These are phyloP conservation scores for Zaprionus obscuricornis DNA, from an alignment of 2,888 invertebrate genomes.

Conservation along the genomic window DNA sequence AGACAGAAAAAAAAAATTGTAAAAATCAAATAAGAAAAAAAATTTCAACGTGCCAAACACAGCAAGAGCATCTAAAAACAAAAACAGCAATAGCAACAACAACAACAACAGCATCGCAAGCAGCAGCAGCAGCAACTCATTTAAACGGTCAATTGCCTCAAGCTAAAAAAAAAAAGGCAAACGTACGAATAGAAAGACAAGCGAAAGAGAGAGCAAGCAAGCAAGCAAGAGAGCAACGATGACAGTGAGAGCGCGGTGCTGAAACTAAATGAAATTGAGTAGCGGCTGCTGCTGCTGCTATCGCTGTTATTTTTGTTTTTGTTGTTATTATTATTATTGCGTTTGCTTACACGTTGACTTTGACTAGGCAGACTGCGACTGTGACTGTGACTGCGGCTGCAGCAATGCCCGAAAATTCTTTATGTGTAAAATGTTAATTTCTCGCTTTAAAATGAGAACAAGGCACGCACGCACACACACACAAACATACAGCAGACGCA, in stretches of 20 bases:
- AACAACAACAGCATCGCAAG: constrained; percentile 16
- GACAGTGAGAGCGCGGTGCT: neutral
- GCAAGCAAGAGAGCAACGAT: constrained; percentile 30
- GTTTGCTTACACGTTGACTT: constrained; percentile 33
- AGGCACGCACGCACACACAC: constrained; percentile 8
- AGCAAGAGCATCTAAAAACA: constrained; percentile 18
- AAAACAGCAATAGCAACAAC: constrained; percentile 40
- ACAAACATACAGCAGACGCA: constrained; percentile 14
- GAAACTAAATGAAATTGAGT: constrained; percentile 54
- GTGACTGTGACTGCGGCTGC: constrained; percentile 36
- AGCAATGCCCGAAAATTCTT: constrained; percentile 33
- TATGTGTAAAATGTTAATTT: constrained; percentile 40
- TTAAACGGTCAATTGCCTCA: constrained; percentile 78
- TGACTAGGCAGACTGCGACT: constrained; percentile 48
- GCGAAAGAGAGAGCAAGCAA: constrained; percentile 42
- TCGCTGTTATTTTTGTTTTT: too few species aligned
- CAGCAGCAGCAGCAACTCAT: constrained; percentile 49
- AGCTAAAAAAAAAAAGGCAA: constrained; percentile 57
- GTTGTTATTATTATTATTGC: too few species aligned
- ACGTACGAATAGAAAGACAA: constrained; percentile 54
- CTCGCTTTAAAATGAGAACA: constrained; percentile 43
- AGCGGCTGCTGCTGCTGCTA: constrained; percentile 12
- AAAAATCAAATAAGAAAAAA: constrained; percentile 47
- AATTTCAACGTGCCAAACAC: constrained; percentile 32
- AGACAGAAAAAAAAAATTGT: constrained; percentile 37